Conservation (phyloP, 2,113 vertebrate species). For the Rhadina sibilatrix region DNA sequence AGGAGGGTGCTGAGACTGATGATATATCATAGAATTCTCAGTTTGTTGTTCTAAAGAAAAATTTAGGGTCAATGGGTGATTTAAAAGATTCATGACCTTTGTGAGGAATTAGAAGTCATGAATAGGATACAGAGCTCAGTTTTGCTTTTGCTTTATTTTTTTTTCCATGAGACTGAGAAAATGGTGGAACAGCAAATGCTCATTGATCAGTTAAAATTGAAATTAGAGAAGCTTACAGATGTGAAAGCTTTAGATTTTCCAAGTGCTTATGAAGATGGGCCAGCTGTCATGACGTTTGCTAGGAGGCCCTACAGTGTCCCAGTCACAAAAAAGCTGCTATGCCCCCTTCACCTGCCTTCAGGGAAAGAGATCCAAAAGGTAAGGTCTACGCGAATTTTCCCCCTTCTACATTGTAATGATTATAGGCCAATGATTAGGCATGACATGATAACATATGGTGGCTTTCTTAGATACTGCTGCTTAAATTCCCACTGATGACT, state of each 20-base stretch:
- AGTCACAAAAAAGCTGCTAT: slow-evolving; percentile 50
- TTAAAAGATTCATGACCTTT: background rate
- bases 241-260: slow-evolving; percentile 33
- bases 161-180: slow-evolving; percentile 80
- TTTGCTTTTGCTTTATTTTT: background rate
- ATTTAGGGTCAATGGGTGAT: background rate
- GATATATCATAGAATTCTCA: background rate
- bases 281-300: background rate
- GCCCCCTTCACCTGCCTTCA: slow-evolving; percentile 27
- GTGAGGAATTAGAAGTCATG: background rate
- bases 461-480: background rate
- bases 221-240: slow-evolving; percentile 61
- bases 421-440: background rate
- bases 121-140: background rate
- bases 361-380: slow-evolving; percentile 75
- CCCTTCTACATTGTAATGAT: background rate
- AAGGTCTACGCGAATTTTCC: background rate
- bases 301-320: slow-evolving; percentile 80
- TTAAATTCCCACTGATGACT: background rate
- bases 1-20: background rate
- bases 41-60: background rate
- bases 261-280: slow-evolving; percentile 36
- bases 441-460: background rate
- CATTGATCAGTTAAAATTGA: slow-evolving; percentile 77
- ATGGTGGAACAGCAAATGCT: slow-evolving; percentile 86